Evolutionary conservation across 2,797 vertebrate species (phyloP), one percentile per base, ranked within the genome.

Genomic region (Gallinago nigripennis): DNA sequence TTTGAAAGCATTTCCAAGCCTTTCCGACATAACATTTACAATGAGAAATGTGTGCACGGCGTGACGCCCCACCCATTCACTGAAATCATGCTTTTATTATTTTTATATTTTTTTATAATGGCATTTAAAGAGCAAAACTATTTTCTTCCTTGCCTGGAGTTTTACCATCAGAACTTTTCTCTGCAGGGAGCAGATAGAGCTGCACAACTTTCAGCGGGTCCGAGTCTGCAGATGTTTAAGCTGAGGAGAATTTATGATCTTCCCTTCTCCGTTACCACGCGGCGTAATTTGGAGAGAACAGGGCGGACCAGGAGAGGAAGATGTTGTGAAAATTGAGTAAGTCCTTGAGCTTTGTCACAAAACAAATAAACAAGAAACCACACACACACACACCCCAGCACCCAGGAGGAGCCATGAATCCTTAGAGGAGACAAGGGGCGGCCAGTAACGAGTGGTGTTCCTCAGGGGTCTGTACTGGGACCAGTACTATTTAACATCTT

Each of bases 121-220:
- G 64, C 71, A 78, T 73, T 95, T 85, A 89, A 96, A 95, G 95
- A 95, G 83, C 92, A 88, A 58, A 91, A 96, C 71, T 94, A 72
- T 92, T 96, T 90, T 85, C 63, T 64, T 91, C 75, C 37, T 76
- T 56, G 61, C 77, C 88, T 6, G 3, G 93, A 94, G 86, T 82
- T 94, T 14, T 12, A 58, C 78, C 61, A 39, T 45, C 45, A 35
- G 89, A 95, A 94, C 88, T 92, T 73, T 83, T 46, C 83, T 58
- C 91, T 28, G 61, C 6, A 19, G 91, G 92, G 61, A 83, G 88
- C 39, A 69, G 71, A 91, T 3, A 43, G 76, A 94, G 58, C 63
- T 28, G 39, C 54, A 33, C 46, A 54, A 66, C 43, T 73, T 94
- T 24, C 46, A 92, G 70, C 61, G 75, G 48, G 69, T 70, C 11